phyloP scores from a whole-genome alignment of 2,888 invertebrate species.

The Drosophila mimica region DNA sequence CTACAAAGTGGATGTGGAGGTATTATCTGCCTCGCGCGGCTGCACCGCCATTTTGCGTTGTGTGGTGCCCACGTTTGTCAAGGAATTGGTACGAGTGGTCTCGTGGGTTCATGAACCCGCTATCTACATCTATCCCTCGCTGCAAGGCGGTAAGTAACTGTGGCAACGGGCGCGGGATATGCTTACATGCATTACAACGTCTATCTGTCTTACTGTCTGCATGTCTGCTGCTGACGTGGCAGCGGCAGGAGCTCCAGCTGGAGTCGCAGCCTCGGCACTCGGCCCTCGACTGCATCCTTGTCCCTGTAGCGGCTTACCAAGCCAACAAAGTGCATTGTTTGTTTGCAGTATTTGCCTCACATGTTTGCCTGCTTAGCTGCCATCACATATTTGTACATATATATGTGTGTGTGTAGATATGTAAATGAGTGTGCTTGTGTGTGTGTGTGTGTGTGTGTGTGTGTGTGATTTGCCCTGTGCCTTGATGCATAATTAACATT shows the following conservation, averaged over 20 bases:
- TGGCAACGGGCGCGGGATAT: conserved; percentile 10
- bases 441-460: conserved; percentile 13
- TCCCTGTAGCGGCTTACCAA: conserved; percentile 71
- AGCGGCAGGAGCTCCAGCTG: conserved; percentile 31
- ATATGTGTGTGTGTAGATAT: conserved; percentile 8
- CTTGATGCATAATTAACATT: conserved; percentile 81
- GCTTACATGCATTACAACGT: conserved; percentile 50
- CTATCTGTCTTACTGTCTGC: conserved; percentile 49
- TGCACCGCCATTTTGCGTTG: conserved; percentile 91
- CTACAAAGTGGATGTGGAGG: conserved; percentile 90
- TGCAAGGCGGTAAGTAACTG: conserved; percentile 89
- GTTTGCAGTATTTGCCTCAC: conserved; percentile 74
- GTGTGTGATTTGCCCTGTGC: conserved; percentile 47
- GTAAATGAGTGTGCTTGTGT: not conserved
- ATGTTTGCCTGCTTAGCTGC: conserved; percentile 75
- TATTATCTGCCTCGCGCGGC: conserved; percentile 89
- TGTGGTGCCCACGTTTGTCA: conserved; percentile 90
- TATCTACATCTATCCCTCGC: conserved; percentile 90
- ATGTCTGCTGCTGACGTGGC: conserved; percentile 56
- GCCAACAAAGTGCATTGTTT: conserved; percentile 81
- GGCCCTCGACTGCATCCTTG: conserved; percentile 62
- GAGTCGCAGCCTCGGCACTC: conserved; percentile 44
- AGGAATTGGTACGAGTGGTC: conserved; percentile 90
- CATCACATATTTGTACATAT: conserved; percentile 7
- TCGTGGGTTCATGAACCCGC: conserved; percentile 91